These are phyloP conservation scores for Limnephilus marmoratus DNA, from an alignment of 2,888 invertebrate genomes.

Conservation along the genomic window DNA sequence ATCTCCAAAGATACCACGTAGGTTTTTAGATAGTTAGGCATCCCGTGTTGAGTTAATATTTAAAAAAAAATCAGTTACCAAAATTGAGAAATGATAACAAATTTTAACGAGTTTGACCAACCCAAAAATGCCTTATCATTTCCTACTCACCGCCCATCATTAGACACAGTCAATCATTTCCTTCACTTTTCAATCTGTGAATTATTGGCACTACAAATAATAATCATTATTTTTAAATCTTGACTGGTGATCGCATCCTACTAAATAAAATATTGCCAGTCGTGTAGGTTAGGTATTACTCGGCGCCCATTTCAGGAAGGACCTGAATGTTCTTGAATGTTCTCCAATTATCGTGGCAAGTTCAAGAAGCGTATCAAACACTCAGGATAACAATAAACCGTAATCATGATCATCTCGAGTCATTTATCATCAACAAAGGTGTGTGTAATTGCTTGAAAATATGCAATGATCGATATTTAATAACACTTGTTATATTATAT, in stretches of 20 bases:
- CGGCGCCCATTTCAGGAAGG: not conserved
- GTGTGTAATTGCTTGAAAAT: not conserved
- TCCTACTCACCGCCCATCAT: not conserved
- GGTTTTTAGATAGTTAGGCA: no score
- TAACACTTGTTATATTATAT: not conserved
- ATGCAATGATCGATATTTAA: not conserved
- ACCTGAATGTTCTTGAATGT: not conserved
- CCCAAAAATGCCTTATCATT: not conserved
- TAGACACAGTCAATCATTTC: not conserved
- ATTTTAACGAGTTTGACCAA: not conserved
- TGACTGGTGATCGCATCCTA: not conserved
- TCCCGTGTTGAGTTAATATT: no score
- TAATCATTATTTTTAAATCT: not conserved
- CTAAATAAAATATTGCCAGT: not conserved
- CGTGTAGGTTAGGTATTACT: not conserved
- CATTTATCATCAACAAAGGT: conserved; percentile 2
- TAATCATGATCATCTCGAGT: not conserved
- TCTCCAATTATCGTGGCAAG: not conserved
- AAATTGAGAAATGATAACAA: not conserved
- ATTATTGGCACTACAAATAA: not conserved
- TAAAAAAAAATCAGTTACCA: not conserved
- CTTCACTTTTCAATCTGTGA: not conserved
- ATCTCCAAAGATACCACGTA: no score
- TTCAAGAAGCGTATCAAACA: not conserved
- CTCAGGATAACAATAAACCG: not conserved